Base-by-base conservation (phyloP, 30 jellyfish, hydroid and myxozoan genomes). In the Aurelia sp. region DNA sequence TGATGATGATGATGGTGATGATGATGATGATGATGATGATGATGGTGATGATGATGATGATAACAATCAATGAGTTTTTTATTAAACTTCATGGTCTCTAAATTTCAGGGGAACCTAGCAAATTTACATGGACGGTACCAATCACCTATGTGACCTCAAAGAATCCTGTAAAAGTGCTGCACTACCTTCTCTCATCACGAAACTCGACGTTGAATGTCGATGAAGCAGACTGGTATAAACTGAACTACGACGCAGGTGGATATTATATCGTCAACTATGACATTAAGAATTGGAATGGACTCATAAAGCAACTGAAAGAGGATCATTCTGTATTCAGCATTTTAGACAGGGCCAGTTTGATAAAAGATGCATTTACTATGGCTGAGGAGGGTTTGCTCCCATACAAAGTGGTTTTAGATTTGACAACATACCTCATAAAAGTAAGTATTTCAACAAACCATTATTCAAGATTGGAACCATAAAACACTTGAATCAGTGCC, bases 331-430 rank as follows among this genome's bases (percentile, higher is more conserved):
- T 62, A 19, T 84, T 94, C 86, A 83, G 90, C 47, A 67, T 53
- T 71, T 53, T 74, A 55, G 97, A 94, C 87, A 57, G 97, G 55
- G 91, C 96, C 3, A 96, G 96, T 51, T 22, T 94, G 40, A 66
- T 94, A 19, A 82, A 88, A 20, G 99, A 94, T 68, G 85, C 62
- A n/a, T 94, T 94, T 68, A 78, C 89, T 16, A 19, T 94, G 97
- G 97, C 90, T 3, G 87, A 89, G 47, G 95, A 97, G n/a, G 92
- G 87, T 11, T 47, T 74, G 60, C 53, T 73, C 15, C 79, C 88
- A 8, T 33, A 57, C 62, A 41, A 23, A 33, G 83, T 78, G 19
- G 96, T 95, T 3, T 50, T 94, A 37, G 85, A 89, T 66, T 58
- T 68, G 63, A 80, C 93, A 11, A 53, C 31, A 23, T 94, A 89